phyloP scores from a whole-genome alignment of 2,113 vertebrate genomes.

The Aix galericulata region DNA sequence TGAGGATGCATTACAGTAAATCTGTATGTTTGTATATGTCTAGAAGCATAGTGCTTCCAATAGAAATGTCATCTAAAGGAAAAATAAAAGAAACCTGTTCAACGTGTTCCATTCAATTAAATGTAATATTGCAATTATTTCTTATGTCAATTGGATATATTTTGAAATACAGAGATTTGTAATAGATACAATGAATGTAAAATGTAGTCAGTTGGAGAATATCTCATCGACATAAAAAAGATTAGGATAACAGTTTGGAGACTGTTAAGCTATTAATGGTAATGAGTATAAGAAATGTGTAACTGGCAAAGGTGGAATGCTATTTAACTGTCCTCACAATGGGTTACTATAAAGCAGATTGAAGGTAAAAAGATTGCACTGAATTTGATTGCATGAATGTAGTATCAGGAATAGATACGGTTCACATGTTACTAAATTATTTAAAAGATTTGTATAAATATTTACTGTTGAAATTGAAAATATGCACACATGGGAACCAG shows the following conservation, averaged over 20 bases:
- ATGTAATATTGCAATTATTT: constrained; percentile 30
- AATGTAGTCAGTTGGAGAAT: constrained; percentile 15
- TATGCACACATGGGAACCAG: background rate
- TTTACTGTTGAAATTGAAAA: constrained; percentile 70
- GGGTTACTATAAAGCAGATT: background rate
- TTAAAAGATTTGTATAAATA: constrained; percentile 71
- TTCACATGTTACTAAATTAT: constrained; percentile 61
- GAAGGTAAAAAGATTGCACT: constrained; percentile 16
- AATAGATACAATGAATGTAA: constrained; percentile 31
- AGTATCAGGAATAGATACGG: background rate
- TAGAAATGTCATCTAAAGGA: background rate
- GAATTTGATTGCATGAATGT: background rate
- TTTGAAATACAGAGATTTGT: constrained; percentile 35
- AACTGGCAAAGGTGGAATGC: constrained; percentile 6
- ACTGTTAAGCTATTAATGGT: constrained; percentile 46
- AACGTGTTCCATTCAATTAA: constrained; percentile 49
- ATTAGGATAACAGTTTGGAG: constrained; percentile 31
- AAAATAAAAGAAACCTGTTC: constrained; percentile 26
- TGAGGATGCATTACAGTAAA: background rate
- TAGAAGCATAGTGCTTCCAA: background rate
- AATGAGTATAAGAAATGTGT: constrained; percentile 21
- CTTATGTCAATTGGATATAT: constrained; percentile 30
- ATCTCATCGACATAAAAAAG: constrained; percentile 38
- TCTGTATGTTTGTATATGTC: background rate
- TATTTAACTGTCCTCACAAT: constrained; percentile 2